Percentiles rank a stretch among this genome's conserved stretches.
Evolutionary conservation across 2,113 vertebrate species (phyloP).

Genomic region (Colossoma macropomum): DNA sequence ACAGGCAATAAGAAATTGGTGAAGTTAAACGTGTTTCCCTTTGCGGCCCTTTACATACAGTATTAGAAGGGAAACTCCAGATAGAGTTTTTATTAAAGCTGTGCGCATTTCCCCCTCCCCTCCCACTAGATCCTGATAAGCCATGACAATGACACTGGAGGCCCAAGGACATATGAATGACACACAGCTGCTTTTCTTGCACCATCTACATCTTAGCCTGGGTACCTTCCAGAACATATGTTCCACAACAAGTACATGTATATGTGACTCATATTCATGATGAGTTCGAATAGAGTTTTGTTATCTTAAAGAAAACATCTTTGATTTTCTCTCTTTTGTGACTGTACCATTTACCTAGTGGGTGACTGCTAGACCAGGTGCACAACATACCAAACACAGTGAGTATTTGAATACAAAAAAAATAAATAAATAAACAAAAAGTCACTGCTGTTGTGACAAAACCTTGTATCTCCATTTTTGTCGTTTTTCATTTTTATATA

Average conservation of each 20-base stretch:
- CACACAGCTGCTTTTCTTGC: constrained; percentile 61
- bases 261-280: background rate
- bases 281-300: too few relatives aligned
- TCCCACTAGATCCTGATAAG: constrained; percentile 71
- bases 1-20: constrained; percentile 82
- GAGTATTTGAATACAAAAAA: too few relatives aligned
- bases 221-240: background rate
- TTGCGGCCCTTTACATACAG: constrained; percentile 71
- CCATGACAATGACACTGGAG: constrained; percentile 72
- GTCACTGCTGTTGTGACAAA: too few relatives aligned
- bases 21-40: constrained; percentile 77
- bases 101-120: constrained; percentile 47
- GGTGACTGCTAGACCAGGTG: too few relatives aligned
- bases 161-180: constrained; percentile 70
- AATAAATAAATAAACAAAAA: too few relatives aligned
- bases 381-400: too few relatives aligned
- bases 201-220: background rate
- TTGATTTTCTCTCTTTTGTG: too few relatives aligned
- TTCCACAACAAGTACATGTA: background rate
- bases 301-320: too few relatives aligned
- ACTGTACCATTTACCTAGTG: too few relatives aligned
- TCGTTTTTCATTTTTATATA: too few relatives aligned
- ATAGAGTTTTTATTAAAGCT: constrained; percentile 79
- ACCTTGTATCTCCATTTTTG: too few relatives aligned
- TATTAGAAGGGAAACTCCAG: constrained; percentile 70